phyloP scores from a whole-genome alignment of 2,113 vertebrate species.

The Ariopsis seemanni region DNA sequence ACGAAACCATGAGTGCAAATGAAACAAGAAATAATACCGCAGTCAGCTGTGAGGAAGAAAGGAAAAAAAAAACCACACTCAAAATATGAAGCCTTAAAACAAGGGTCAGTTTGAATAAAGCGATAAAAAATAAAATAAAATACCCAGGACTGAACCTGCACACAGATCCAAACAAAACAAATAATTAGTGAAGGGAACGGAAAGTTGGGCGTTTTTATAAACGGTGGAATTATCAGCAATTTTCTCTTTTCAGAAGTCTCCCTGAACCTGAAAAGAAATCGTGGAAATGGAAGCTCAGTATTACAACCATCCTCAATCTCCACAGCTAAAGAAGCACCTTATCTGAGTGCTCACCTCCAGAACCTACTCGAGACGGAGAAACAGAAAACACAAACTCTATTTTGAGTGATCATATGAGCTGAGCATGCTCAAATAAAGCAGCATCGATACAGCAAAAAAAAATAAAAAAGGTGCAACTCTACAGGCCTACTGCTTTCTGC shows the following conservation, averaged over 20 bases:
- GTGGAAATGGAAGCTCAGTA: background rate
- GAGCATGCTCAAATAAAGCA: slow-evolving; percentile 24
- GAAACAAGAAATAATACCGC: background rate
- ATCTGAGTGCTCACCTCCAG: background rate
- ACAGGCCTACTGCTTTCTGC: slow-evolving; percentile 2
- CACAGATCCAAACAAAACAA: background rate
- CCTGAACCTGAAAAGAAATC: background rate
- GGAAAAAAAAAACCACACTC: background rate
- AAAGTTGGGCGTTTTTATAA: background rate
- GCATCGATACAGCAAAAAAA: background rate
- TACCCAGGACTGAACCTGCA: background rate
- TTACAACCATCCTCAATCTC: background rate
- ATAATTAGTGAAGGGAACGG: background rate
- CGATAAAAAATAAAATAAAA: background rate
- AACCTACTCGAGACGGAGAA: background rate
- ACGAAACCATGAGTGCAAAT: slow-evolving; percentile 5
- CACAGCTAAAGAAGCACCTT: background rate
- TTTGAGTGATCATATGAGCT: background rate
- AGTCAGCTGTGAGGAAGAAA: background rate
- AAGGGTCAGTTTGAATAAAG: background rate
- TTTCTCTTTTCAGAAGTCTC: background rate
- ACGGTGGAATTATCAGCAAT: background rate
- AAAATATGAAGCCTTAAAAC: background rate
- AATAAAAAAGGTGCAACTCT: slow-evolving; percentile 2
- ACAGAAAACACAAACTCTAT: background rate